Evolutionary conservation across 2,797 vertebrate genomes (phyloP), one percentile per base, ranked within the genome.

Genomic region (Gymnoscopelus braueri): DNA sequence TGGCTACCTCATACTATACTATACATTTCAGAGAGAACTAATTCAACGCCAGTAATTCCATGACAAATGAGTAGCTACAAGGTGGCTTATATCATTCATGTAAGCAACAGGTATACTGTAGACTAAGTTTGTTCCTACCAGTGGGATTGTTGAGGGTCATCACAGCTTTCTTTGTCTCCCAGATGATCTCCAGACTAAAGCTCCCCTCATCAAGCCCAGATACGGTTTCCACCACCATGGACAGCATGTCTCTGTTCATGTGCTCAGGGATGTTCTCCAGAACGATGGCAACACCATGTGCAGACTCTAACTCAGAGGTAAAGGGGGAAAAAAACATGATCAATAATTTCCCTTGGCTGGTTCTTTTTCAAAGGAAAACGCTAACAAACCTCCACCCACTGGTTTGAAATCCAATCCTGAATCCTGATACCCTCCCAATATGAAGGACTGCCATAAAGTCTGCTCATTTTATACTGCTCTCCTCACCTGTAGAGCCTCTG

Each of bases 181-280:
- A 47, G 70, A 94, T 88, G 13, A 84, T 55, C 84, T 93, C 93
- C 79, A 92, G 32, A 8, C 51, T 65, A 76, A 67, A 90, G 48
- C 60, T 0, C 11, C 50, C 64, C 10, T 91, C 88, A 0, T 81
- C 60, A 60, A 79, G 0, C 1, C 71, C 10, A 0, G n/a, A 74
- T n/a, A 93, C 2, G 61, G 56, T 86, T 68, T 91, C 89, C 78
- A 94, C 88, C 72, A 93, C 69, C 79, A 93, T 71, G 9, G 4
- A 14, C 66, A 93, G 79, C 58, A 87, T 2, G 0, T 92, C 87
- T 51, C 5, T 50, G 26, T 59, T 4, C 51, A 74, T 5, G 44
- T 6, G 2, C 14, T 87, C 75, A 0, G 66, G 1, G 0, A 93
- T 13, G 3, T 91, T 87, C 26, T 87, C 86, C 74, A 93, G 14